phyloP scores from a whole-genome alignment of 2,888 invertebrate genomes.

The Apamea sordens region DNA sequence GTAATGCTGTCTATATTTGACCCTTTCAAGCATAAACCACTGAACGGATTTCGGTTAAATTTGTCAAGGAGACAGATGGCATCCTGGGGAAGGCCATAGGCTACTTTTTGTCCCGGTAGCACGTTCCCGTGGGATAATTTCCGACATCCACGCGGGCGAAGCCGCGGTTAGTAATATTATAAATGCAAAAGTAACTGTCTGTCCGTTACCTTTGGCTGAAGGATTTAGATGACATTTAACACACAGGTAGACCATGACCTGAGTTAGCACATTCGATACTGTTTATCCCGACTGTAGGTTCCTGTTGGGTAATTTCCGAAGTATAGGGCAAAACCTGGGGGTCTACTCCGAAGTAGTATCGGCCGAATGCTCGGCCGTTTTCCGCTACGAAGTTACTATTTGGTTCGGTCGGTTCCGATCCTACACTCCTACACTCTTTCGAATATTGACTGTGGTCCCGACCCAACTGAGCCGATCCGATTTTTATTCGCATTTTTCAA shows the following conservation, averaged over 20 bases:
- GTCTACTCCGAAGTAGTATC: no score
- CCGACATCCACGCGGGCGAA: neutral
- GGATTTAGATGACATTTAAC: neutral
- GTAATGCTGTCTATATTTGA: neutral
- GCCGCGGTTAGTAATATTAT: neutral
- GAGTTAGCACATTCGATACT: neutral
- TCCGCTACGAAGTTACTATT: no score
- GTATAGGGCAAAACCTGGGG: neutral
- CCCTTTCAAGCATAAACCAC: neutral
- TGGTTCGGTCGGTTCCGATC: no score
- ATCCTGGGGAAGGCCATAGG: neutral
- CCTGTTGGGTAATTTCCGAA: neutral
- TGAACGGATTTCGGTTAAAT: no score
- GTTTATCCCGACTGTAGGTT: neutral
- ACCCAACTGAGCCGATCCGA: no score
- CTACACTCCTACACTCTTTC: no score
- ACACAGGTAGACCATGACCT: neutral
- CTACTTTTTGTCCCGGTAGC: neutral
- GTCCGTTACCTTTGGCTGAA: neutral
- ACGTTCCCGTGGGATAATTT: neutral
- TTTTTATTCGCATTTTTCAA: no score
- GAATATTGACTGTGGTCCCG: no score
- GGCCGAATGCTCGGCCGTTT: no score
- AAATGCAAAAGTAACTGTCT: neutral
- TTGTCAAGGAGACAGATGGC: neutral